Conservation (phyloP, 2,888 invertebrate species). For the Glyphotaelius pellucidus region DNA sequence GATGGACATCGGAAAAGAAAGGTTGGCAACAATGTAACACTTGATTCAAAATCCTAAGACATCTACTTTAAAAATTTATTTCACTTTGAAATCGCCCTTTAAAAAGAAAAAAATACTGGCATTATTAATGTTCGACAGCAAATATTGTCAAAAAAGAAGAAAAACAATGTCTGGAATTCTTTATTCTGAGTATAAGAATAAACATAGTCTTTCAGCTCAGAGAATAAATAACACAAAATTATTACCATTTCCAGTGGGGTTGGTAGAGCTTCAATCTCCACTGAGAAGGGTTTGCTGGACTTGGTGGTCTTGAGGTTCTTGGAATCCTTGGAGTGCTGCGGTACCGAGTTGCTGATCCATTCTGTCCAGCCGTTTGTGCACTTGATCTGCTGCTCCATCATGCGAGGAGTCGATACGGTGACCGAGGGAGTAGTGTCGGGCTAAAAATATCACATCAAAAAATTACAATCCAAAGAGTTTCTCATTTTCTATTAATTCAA, state of each 20-base stretch:
- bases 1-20: not conserved
- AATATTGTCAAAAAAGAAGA: not conserved
- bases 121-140: too few species aligned
- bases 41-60: too few species aligned
- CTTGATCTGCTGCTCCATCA: conserved; percentile 70
- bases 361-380: conserved; percentile 87
- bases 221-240: not conserved
- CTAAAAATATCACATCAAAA: conserved; percentile 36
- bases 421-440: conserved; percentile 14
- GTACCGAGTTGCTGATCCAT: conserved; percentile 84
- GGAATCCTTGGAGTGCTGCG: conserved; percentile 70
- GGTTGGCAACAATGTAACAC: not conserved
- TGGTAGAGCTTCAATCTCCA: conserved; percentile 80
- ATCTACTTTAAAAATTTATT: too few species aligned
- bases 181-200: not conserved
- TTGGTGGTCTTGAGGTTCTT: conserved; percentile 68
- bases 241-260: conserved; percentile 75
- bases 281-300: conserved; percentile 68
- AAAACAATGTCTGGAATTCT: not conserved
- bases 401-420: conserved; percentile 3
- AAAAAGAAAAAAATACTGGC: too few species aligned
- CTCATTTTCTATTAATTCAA: too few species aligned
- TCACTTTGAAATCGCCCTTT: too few species aligned
- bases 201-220: not conserved
- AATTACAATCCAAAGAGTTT: not conserved